Conservation (phyloP, 92 coral and sea anemone species). For the Heteractis magnifica region DNA sequence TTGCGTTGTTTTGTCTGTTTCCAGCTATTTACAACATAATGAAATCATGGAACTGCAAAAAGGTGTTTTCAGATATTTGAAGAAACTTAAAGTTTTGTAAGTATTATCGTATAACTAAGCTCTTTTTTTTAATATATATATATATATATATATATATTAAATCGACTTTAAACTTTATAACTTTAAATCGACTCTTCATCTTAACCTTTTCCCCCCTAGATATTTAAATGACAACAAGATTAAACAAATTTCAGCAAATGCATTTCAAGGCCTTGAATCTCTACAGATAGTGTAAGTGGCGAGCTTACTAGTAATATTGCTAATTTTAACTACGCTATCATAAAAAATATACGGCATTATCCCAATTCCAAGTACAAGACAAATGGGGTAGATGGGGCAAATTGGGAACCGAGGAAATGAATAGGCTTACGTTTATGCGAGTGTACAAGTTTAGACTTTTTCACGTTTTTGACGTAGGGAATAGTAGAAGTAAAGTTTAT, state of each 20-base stretch:
- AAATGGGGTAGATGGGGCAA: too few relatives aligned
- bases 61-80: neutral
- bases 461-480: too few relatives aligned
- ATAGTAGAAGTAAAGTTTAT: too few relatives aligned
- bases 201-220: conserved; percentile 16
- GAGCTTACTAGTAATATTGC: neutral
- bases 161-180: too few relatives aligned
- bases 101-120: neutral
- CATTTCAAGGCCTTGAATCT: conserved; percentile 59
- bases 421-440: too few relatives aligned
- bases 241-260: conserved; percentile 42
- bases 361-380: too few relatives aligned
- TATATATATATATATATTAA: too few relatives aligned
- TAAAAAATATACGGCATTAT: too few relatives aligned
- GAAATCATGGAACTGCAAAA: neutral
- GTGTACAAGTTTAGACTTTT: too few relatives aligned
- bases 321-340: too few relatives aligned
- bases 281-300: conserved; percentile 63
- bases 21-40: neutral
- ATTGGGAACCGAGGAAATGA: too few relatives aligned
- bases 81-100: neutral
- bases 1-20: neutral
- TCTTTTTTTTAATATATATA: too few relatives aligned
- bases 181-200: neutral
- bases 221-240: conserved; percentile 63